Base-by-base conservation (phyloP, 2,113 vertebrate genomes). In the Dicrurus megarhynchus region DNA sequence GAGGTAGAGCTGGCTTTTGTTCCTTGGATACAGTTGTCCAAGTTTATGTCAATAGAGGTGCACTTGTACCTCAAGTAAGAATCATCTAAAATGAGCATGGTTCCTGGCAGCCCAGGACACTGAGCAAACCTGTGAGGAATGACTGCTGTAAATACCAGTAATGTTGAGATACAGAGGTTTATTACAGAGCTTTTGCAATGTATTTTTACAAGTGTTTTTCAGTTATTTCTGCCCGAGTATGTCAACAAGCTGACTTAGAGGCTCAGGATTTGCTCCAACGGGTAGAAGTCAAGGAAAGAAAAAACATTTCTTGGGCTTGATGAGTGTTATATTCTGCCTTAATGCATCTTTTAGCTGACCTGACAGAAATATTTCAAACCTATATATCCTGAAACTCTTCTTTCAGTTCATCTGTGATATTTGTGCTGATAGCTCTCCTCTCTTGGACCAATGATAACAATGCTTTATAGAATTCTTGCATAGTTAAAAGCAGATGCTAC, bases 261-360 rank as follows among this genome's bases (percentile, higher is more conserved):
- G 37, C 55, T 96, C 71, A 86, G 49, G 30, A 47, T 96, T 96
- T 96, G 85, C 83, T 94, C 73, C 83, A 84, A 32, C 73, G 60
- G 60, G 37, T 81, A 68, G 65, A 95, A 93, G 83, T 84, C 88
- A 97, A 96, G 95, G 89, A 92, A 97, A 95, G 52, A 85, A 92
- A 92, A 96, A 92, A 71, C 56, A 84, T 41, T 89, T 92, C 68
- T 84, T 89, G 60, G 89, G 85, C 47, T 84, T 81, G 52, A 59
- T 44, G 68, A 78, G 73, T 2, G 15, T 60, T 92, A 52, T 42
- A 56, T 32, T 93, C 87, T 93, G 77, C 76, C 37, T 94, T 97
- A 89, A 96, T 87, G 90, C 83, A 93, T 92, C 56, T 90, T 93
- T 74, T 81, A 96, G 60, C 61, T 78, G 68, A 83, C 79, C 69